phyloP scores from a whole-genome alignment of 2,888 invertebrate genomes.

The Caenorhabditis sp. region DNA sequence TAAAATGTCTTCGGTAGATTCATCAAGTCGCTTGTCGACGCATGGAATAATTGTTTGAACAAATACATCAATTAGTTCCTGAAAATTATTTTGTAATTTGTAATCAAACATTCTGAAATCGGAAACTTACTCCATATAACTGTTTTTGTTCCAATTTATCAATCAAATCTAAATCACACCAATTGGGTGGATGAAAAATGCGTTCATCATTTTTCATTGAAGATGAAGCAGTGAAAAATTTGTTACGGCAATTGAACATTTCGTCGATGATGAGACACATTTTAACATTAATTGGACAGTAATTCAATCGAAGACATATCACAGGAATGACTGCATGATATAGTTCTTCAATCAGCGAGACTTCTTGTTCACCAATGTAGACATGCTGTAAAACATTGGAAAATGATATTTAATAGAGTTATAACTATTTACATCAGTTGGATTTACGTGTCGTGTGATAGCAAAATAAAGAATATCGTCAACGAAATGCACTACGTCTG shows the following conservation, averaged over 20 bases:
- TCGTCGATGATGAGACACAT: slow-evolving; percentile 28
- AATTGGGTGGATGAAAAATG: slow-evolving; percentile 1
- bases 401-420: too few relatives aligned
- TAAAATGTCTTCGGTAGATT: not conserved
- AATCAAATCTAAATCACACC: not conserved
- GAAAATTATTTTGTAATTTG: not conserved
- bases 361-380: slow-evolving; percentile 28
- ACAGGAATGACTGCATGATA: slow-evolving; percentile 25
- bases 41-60: slow-evolving; percentile 9
- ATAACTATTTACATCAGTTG: slow-evolving; percentile 8
- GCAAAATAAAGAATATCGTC: slow-evolving; percentile 29
- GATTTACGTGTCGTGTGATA: slow-evolving; percentile 32
- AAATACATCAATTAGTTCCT: slow-evolving; percentile 10
- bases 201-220: slow-evolving; percentile 3
- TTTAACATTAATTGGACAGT: slow-evolving; percentile 25
- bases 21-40: slow-evolving; percentile 1
- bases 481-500: slow-evolving; percentile 14
- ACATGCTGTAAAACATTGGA: not conserved
- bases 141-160: slow-evolving; percentile 3
- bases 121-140: not conserved
- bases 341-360: slow-evolving; percentile 20
- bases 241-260: slow-evolving; percentile 36
- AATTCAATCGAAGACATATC: slow-evolving; percentile 20
- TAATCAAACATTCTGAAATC: not conserved
- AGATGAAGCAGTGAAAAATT: slow-evolving; percentile 14